These are phyloP conservation scores for Eonycteris spelaea DNA, from an alignment of 2,113 vertebrate species.

Conservation along the genomic window DNA sequence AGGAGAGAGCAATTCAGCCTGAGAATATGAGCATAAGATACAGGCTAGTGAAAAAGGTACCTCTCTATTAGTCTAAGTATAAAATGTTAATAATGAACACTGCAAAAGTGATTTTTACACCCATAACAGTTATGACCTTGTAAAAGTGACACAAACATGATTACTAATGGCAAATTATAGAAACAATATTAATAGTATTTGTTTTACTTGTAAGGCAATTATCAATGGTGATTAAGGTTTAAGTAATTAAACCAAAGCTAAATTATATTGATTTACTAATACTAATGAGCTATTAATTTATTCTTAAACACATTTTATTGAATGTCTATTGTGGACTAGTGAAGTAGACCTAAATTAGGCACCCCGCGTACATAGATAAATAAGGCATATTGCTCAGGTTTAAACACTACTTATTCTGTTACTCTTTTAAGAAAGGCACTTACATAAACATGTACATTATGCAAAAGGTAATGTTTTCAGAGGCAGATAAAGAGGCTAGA, in stretches of 20 bases:
- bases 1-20: neutral
- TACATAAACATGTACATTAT: neutral
- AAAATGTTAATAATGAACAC: neutral
- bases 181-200: neutral
- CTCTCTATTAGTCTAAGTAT: neutral
- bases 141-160: neutral
- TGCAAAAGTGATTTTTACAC: neutral
- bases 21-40: neutral
- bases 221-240: neutral
- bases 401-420: neutral
- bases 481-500: neutral
- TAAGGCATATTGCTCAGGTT: neutral
- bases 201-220: neutral
- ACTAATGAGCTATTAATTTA: constrained; percentile 13
- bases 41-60: neutral
- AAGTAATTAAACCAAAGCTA: constrained; percentile 2
- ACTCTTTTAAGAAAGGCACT: neutral
- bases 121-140: neutral
- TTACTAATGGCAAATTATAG: neutral
- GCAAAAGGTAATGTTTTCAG: neutral
- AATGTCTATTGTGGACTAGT: neutral
- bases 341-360: neutral
- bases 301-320: neutral
- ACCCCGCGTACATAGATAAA: neutral
- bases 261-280: constrained; percentile 17